Base-by-base conservation (phyloP, 2,113 vertebrate species). In the Platysteira castanea region DNA sequence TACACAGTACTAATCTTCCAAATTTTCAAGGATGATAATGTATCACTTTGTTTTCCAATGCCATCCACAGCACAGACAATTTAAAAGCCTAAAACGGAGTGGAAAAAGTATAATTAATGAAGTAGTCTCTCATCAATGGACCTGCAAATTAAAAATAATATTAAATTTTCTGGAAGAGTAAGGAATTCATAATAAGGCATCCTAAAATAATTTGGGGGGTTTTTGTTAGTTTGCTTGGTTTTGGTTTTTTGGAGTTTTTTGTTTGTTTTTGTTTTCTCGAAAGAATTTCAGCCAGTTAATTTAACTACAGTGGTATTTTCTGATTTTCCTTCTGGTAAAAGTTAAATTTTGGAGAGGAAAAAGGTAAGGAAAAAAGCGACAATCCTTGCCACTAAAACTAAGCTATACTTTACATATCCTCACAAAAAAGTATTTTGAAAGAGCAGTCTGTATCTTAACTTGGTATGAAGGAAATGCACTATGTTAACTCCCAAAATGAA, bases 61-160 rank as follows among this genome's bases (percentile, higher is more conserved):
- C 2, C 17, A 65, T 81, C 93, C 27, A 47, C 23, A 71, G 6
- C 3, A 61, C 15, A 33, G 59, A 49, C 1, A 68, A 80, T 67
- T 78, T 42, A 10, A 21, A 56, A 91, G 54, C 54, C 30, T 18
- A 57, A 63, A 77, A 65, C 39, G 0, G 5, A 49, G 10, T 22
- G 22, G n/a, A 52, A 42, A 59, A 95, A 84, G 33, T 63, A 11
- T 16, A 90, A 68, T 87, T 95, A 94, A 85, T 96, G 7, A 90
- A 93, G 60, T 89, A 11, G 73, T 94, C 27, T 76, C 19, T 95
- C 78, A 95, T 81, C 49, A 90, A 24, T 96, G 74, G 93, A 78
- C 50, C 23, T 85, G 31, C 11, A 97, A 97, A 97, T 92, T 90
- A 50, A 78, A 95, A 97, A 91, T 59, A 76, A 7, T 90, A 69